Percentiles rank a stretch among this genome's conserved stretches.
These are phyloP conservation scores for Andrena flavipes DNA, from an alignment of 2,888 invertebrate species.

Conservation along the genomic window DNA sequence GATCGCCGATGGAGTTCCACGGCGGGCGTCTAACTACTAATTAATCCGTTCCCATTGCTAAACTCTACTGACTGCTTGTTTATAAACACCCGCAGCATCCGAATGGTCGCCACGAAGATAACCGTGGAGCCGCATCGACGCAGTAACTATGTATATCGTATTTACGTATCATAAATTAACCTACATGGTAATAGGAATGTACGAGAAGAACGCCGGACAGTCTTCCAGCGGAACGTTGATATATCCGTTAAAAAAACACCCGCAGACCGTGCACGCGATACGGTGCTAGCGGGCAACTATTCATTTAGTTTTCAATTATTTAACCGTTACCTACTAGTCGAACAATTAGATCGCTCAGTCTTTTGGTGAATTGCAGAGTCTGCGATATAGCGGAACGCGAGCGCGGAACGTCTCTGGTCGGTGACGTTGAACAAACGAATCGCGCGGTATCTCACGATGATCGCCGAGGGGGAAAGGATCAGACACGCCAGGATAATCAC, in stretches of 20 bases:
- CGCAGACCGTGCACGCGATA: slow-evolving; percentile 12
- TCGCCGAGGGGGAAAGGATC: slow-evolving; percentile 10
- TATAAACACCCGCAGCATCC: background rate
- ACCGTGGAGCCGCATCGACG: slow-evolving; percentile 29
- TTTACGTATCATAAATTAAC: slow-evolving; percentile 70
- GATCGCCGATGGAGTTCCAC: slow-evolving; percentile 43
- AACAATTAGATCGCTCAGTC: slow-evolving; percentile 78
- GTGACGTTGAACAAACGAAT: slow-evolving; percentile 4
- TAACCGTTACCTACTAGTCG: slow-evolving; percentile 68
- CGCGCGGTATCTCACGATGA: slow-evolving; percentile 15
- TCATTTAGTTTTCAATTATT: slow-evolving; percentile 38
- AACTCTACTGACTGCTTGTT: background rate
- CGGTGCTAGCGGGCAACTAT: slow-evolving; percentile 13
- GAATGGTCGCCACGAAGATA: background rate
- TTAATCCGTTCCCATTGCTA: slow-evolving; percentile 6
- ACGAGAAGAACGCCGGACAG: slow-evolving; percentile 45
- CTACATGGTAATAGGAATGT: slow-evolving; percentile 73
- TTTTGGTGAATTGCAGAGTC: slow-evolving; percentile 77
- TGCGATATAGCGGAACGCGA: slow-evolving; percentile 62
- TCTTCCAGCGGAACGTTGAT: slow-evolving; percentile 27
- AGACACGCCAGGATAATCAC: background rate
- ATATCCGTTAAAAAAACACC: slow-evolving; percentile 45
- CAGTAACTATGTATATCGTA: slow-evolving; percentile 55
- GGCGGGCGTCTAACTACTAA: background rate
- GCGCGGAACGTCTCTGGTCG: slow-evolving; percentile 37